A percentile compares a stretch with the other conserved stretches of the same genome.
These are phyloP conservation scores for Polyploca ridens DNA, from an alignment of 2,888 invertebrate genomes.

Conservation along the genomic window DNA sequence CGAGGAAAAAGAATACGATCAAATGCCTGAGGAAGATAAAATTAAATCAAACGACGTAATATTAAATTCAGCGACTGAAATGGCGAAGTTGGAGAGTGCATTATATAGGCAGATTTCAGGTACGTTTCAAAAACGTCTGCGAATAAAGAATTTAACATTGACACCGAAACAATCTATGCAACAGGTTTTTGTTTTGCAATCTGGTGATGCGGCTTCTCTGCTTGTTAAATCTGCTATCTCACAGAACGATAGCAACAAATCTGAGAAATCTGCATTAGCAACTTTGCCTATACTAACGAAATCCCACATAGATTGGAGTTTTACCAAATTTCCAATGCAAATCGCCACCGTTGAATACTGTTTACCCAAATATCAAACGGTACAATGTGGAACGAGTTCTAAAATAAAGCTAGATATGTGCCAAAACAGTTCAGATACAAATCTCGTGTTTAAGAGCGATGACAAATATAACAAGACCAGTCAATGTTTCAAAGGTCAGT, in stretches of 20 bases:
- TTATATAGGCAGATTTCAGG: constrained; percentile 56
- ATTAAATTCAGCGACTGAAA: constrained; percentile 42
- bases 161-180: constrained; percentile 66
- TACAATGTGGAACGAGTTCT: constrained; percentile 24
- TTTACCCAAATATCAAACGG: constrained; percentile 44
- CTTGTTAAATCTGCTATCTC: constrained; percentile 54
- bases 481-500: constrained; percentile 36
- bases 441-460: constrained; percentile 8
- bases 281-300: constrained; percentile 47
- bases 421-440: constrained; percentile 14
- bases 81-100: constrained; percentile 55
- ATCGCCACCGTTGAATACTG: constrained; percentile 67
- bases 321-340: constrained; percentile 59
- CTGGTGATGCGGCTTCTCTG: constrained; percentile 62
- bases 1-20: constrained; percentile 23
- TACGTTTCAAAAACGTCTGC: constrained; percentile 59
- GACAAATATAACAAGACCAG: constrained; percentile 31
- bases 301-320: constrained; percentile 50
- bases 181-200: constrained; percentile 57
- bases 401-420: constrained; percentile 26
- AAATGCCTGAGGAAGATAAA: constrained; percentile 15
- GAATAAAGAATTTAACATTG: constrained; percentile 61
- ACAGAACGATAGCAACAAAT: constrained; percentile 33
- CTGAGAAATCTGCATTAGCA: constrained; percentile 37
- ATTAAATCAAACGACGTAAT: constrained; percentile 23